Base-by-base conservation (phyloP, 2,113 vertebrate species). In the Ellobius talpinus region DNA sequence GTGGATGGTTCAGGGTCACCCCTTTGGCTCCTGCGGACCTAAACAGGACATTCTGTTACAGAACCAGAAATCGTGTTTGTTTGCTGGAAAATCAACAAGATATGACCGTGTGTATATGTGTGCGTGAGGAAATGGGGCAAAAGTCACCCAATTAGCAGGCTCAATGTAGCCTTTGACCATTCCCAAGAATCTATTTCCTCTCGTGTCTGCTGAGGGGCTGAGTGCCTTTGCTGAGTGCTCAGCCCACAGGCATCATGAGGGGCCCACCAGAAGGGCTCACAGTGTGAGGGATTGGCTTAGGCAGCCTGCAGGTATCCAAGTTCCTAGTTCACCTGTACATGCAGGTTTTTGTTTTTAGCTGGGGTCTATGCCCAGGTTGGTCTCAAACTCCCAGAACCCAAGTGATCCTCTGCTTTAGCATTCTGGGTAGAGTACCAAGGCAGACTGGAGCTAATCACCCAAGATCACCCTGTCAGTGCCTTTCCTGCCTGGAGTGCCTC, bases 41-140 rank as follows among this genome's bases (percentile, higher is more conserved):
- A 87, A 89, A 94, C 91, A 94, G 95, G 87, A 97, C 89, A 26
- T 85, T 65, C 89, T 81, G 93, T 47, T 77, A 85, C 74, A 74
- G 89, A 68, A 24, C 21, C 87, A 77, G 81, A 95, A 90, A 92
- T 79, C 10, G 68, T 7, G 33, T 72, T 93, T 89, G 68, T 96
- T 94, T 91, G 87, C 17, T 73, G 92, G 87, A n/a, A 82, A 95
- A n/a, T 42, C 94, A 39, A 47, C 91, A 78, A 91, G 94, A 19
- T 45, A 23, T 13, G 82, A 39, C 47, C 42, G 36, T 63, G 72
- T 24, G 81, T 5, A 33, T 16, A 66, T 47, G 73, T 21, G 23
- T 31, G 74, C 23, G 88, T n/a, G 39, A 33, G 92, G 90, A 73
- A n/a, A 45, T 0, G n/a, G 68, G 93, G 85, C 81, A 66, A 55